phyloP scores from a whole-genome alignment of 2,888 invertebrate species.

The Cyaniris semiargus region DNA sequence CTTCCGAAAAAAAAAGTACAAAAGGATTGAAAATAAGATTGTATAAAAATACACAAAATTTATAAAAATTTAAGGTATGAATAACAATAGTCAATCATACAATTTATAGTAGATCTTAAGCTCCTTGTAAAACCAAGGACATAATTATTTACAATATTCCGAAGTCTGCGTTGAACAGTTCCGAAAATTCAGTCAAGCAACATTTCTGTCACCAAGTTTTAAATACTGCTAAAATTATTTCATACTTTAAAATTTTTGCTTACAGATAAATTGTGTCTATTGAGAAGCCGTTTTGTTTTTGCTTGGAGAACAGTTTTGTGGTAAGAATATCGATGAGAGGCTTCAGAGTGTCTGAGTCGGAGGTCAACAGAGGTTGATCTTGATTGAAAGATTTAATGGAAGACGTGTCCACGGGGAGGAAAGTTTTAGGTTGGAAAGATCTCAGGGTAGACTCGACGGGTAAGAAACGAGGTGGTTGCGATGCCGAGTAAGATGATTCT shows the following conservation, averaged over 20 bases:
- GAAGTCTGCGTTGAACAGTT: conserved; percentile 59
- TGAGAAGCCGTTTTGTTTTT: conserved; percentile 66
- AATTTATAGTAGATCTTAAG: conserved; percentile 55
- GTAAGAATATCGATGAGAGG: conserved; percentile 67
- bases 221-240: conserved; percentile 62
- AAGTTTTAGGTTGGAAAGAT: neutral
- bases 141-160: conserved; percentile 72
- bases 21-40: conserved; percentile 30
- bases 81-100: conserved; percentile 36
- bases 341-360: conserved; percentile 66
- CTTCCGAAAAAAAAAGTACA: conserved; percentile 47
- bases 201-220: conserved; percentile 71
- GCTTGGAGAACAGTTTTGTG: conserved; percentile 65
- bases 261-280: conserved; percentile 71
- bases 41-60: neutral
- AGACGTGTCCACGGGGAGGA: conserved; percentile 8
- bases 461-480: neutral
- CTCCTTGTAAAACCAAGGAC: conserved; percentile 80
- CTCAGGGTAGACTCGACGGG: neutral
- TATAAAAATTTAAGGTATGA: conserved; percentile 2
- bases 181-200: conserved; percentile 78
- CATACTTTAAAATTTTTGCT: conserved; percentile 38
- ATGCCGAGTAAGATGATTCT: neutral
- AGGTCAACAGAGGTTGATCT: conserved; percentile 59
- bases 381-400: conserved; percentile 41